Percentiles rank a stretch among this genome's conserved stretches.
Conservation (phyloP, 2,797 vertebrate species). For the Hydrocynus forskahlii region DNA sequence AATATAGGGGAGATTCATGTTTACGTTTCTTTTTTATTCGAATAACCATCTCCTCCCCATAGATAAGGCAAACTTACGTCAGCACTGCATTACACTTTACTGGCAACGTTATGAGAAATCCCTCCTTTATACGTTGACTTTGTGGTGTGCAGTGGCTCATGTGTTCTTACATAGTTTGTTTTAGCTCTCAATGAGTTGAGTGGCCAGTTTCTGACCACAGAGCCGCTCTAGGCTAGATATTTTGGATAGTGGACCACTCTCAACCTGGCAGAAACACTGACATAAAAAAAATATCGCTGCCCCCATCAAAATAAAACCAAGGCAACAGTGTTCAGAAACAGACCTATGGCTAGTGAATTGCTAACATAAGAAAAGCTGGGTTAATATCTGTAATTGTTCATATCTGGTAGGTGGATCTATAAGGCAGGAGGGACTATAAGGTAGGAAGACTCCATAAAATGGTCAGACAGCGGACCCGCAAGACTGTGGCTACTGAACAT, state of each 20-base stretch:
- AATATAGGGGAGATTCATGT: constrained; percentile 1
- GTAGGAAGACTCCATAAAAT: background rate
- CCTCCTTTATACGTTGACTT: background rate
- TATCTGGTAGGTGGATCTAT: background rate
- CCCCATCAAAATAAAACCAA: no score
- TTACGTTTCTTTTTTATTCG: background rate
- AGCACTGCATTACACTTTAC: background rate
- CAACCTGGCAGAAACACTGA: background rate
- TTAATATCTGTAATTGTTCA: background rate
- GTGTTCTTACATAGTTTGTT: background rate
- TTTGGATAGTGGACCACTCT: no score
- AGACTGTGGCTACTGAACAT: background rate
- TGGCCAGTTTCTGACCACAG: background rate
- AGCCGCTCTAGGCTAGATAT: background rate
- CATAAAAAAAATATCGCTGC: no score
- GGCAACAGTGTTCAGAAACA: background rate
- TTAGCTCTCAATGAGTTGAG: background rate
- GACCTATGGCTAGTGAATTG: no score
- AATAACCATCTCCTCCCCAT: background rate
- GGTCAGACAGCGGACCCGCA: background rate
- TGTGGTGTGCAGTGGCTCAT: background rate
- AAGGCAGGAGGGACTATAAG: background rate
- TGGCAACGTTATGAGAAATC: background rate
- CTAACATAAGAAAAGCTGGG: background rate
- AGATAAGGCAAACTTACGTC: background rate